phyloP scores from a whole-genome alignment of 2,797 vertebrate genomes.

The Alosa sapidissima region DNA sequence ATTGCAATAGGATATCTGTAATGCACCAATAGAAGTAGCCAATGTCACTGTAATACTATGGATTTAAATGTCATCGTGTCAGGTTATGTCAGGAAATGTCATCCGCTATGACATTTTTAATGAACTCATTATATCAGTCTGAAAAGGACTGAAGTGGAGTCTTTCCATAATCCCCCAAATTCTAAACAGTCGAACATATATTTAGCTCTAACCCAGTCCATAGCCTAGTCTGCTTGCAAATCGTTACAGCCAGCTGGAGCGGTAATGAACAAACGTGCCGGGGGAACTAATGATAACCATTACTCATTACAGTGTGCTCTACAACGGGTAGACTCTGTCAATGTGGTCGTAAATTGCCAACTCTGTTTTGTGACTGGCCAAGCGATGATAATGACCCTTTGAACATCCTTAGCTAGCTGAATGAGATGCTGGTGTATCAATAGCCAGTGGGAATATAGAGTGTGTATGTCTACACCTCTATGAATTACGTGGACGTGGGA shows the following conservation, averaged over 20 bases:
- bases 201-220: not conserved
- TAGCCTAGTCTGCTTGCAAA: not conserved
- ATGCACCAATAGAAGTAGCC: not conserved
- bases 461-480: not conserved
- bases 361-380: constrained; percentile 25
- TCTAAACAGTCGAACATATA: not conserved
- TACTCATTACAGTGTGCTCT: constrained; percentile 19
- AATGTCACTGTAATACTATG: not conserved
- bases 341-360: not conserved
- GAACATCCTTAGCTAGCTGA: not conserved
- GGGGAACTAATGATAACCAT: constrained; percentile 14
- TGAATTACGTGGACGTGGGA: not conserved
- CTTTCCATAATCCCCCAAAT: not conserved
- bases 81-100: not conserved
- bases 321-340: constrained; percentile 17
- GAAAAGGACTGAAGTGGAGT: not conserved
- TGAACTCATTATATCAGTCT: not conserved
- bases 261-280: not conserved
- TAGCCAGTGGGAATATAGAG: not conserved
- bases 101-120: not conserved
- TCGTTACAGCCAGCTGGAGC: constrained; percentile 1
- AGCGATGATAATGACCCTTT: constrained; percentile 18
- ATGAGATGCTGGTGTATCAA: not conserved
- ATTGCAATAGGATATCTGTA: not conserved
- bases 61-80: not conserved